Evolutionary conservation across 2,888 invertebrate genomes (phyloP), one percentile per base, ranked within the genome.

Genomic region (Sinodicranocentrus sp.): DNA sequence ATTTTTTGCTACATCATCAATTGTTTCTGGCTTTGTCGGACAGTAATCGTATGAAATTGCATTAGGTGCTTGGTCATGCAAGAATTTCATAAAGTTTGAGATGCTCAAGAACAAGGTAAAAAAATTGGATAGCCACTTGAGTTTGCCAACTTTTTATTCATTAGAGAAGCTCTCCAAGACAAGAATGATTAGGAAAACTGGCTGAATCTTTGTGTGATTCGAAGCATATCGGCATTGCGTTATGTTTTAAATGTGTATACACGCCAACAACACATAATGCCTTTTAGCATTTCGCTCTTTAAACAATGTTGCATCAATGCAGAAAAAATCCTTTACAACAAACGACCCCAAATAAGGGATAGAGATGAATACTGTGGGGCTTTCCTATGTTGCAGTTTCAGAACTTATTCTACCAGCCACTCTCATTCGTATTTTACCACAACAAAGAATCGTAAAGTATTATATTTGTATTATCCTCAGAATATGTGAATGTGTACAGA

Each of bases 311-410:
- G 61, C 48, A 59, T 23, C 19, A 61, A 17, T 61, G 57, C 57
- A 13, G 21, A 61, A 61, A 61, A 61, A 61, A 61, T 1, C n/a
- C 26, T 2, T 8, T 15, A 3, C n/a, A 48, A 57, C 21, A 57
- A 28, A 63, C 3, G n/a, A 61, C 26, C 28, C 6, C 25, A 63
- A 28, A n/a, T 73, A 28, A 63, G 21, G 26, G 26, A 61, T 33
- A 33, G 21, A n/a, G 10, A 39, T 71, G 48, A 52, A 23, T 26
- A 70, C 39, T 68, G 23, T 65, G 54, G 75, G 70, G 43, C 43
- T 80, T 71, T 54, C 52, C 79, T 80, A 65, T 70, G 80, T 80
- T 67, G 63, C 73, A 57, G 80, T 73, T 80, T 19, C 48, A 23
- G 28, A 23, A 19, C 26, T 26, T 17, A n/a, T n/a, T n/a, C n/a